Evolutionary conservation across 2,113 vertebrate genomes (phyloP).

Genomic region (Eira barbara): DNA sequence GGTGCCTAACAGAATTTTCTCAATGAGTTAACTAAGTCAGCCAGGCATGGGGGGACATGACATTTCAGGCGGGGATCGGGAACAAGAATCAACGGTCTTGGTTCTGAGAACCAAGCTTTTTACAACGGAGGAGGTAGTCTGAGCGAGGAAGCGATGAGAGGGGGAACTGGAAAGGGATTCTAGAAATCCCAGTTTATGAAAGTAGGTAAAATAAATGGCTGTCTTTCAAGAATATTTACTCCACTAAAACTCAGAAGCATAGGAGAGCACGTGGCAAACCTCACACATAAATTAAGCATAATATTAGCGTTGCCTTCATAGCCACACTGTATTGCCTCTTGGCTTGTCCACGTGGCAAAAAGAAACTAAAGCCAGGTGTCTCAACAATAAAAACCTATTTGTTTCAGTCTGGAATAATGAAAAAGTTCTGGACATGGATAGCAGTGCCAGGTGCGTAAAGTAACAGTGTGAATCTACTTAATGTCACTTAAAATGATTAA

Average conservation of each 20-base stretch:
- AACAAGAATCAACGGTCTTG: neutral
- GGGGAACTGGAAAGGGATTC: neutral
- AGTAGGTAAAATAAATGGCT: neutral
- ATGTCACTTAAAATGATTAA: neutral
- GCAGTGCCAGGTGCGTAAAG: neutral
- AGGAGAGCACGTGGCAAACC: neutral
- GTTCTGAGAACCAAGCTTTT: neutral
- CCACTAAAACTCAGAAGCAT: neutral
- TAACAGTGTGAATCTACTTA: neutral
- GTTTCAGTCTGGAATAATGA: neutral
- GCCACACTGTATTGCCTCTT: neutral
- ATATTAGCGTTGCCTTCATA: neutral
- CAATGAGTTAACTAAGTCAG: neutral
- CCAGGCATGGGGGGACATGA: neutral
- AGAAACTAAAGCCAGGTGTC: conserved; percentile 1
- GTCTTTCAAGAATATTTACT: conserved; percentile 20
- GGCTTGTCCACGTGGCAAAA: neutral
- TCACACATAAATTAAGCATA: neutral
- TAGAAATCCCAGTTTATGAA: neutral
- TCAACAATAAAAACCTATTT: neutral
- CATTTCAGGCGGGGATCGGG: neutral
- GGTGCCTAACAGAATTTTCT: neutral
- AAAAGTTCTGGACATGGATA: neutral
- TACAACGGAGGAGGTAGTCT: neutral
- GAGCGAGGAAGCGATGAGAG: neutral